A percentile compares a stretch with the other conserved stretches of the same genome.
Conservation (phyloP, 2,113 vertebrate genomes). For the Strigops habroptila region DNA sequence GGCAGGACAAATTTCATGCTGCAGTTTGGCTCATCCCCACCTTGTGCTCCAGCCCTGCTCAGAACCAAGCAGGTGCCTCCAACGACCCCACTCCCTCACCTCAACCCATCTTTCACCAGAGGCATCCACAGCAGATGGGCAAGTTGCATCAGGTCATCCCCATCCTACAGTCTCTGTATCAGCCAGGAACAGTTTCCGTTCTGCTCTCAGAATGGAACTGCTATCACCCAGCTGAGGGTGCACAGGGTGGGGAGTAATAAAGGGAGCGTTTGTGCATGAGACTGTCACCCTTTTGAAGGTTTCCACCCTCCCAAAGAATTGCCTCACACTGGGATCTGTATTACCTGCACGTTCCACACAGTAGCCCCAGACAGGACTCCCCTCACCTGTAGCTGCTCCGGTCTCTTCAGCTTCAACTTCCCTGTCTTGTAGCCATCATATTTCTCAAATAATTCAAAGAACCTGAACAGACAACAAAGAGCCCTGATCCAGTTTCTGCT, state of each 20-base stretch:
- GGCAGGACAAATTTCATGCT: background rate
- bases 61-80: background rate
- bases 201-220: background rate
- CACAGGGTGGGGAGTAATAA: background rate
- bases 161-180: accelerated
- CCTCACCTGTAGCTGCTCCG: constrained; percentile 93
- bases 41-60: background rate
- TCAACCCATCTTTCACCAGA: background rate
- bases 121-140: background rate
- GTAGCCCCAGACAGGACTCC: background rate
- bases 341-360: background rate
- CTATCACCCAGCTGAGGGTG: background rate
- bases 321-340: accelerated
- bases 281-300: background rate
- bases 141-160: background rate
- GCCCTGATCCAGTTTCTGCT: background rate
- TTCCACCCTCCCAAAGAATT: background rate
- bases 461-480: constrained; percentile 75
- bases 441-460: constrained; percentile 95
- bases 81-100: background rate
- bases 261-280: background rate
- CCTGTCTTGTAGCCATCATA: constrained; percentile 96
- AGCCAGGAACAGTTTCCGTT: background rate
- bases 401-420: constrained; percentile 95
- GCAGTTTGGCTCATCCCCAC: background rate